Evolutionary conservation across 2,888 invertebrate species (phyloP).

Genomic region (Hedya salicella): DNA sequence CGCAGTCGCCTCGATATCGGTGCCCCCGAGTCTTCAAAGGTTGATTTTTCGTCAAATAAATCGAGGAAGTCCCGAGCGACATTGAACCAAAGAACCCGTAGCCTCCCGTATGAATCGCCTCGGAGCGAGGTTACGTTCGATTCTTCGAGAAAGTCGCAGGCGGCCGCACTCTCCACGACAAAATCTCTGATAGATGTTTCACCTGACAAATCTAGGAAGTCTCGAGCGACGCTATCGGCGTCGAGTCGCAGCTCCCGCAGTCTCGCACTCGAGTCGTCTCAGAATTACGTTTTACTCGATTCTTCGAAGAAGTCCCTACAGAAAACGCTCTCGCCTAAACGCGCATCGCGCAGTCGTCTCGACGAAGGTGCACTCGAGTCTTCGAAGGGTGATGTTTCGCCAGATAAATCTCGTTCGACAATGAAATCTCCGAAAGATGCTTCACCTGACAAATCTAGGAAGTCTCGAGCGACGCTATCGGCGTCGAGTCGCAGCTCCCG

Average conservation of each 20-base stretch:
- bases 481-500: too few relatives aligned
- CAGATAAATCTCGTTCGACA: neutral
- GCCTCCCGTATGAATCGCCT: neutral
- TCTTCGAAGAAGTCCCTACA: conserved; percentile 1
- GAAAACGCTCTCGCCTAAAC: neutral
- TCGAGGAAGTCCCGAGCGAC: conserved; percentile 2
- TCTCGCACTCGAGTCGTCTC: too few relatives aligned
- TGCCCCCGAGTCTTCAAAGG: neutral
- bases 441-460: too few relatives aligned
- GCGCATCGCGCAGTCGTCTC: neutral
- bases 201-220: too few relatives aligned
- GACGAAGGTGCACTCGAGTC: neutral
- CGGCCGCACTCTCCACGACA: neutral
- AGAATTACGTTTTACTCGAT: conserved; percentile 2
- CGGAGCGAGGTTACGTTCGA: neutral
- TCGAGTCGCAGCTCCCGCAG: too few relatives aligned
- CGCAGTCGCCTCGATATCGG: conserved; percentile 1
- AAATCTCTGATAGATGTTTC: neutral
- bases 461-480: too few relatives aligned
- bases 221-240: too few relatives aligned
- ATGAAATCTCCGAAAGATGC: neutral
- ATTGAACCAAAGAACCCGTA: neutral
- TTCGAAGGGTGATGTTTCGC: neutral
- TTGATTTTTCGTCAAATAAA: neutral
- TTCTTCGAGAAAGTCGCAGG: neutral